Evolutionary conservation across 53 echinoderm and acorn worm species (phyloP), one percentile per base, ranked within the genome.

Genomic region (Astropecten irregularis): DNA sequence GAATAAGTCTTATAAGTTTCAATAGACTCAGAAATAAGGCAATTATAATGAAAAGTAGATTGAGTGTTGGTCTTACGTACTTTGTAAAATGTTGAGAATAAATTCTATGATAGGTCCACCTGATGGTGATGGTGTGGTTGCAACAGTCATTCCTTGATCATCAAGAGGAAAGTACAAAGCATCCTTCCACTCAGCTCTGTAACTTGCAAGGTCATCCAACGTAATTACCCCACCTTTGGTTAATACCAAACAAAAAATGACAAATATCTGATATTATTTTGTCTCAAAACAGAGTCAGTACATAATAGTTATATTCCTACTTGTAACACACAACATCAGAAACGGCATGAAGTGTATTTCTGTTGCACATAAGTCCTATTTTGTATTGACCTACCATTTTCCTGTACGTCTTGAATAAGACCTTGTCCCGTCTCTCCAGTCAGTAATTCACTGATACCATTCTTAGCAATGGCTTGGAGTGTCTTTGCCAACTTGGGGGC

Each of bases 71-170:
- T 8, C 42, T 42, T 6, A 11, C 42, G 42, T 84, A 90, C 93
- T 65, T 66, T 64, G 20, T 69, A 89, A 63, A 23, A 82, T 69
- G 18, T 85, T 91, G 67, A 84, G 14, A n/a, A 93, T 83, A 37
- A 93, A 87, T 29, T 82, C 83, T 1, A 90, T 5, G 16, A 84
- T 49, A 44, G 93, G 83, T 16, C 93, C 93, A 23, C 93, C 88
- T 1, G 87, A 82, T 0, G 93, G 93, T 15, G 40, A 32, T 26
- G 81, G 69, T 18, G 93, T 56, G 1, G 66, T 76, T 32, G 68
- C 11, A 2, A 92, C 28, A 0, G 26, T 86, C 60, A 61, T 44
- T n/a, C n/a, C n/a, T n/a, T n/a, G n/a, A n/a, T n/a, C n/a, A n/a
- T n/a, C 68, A 19, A 92, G 22, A 0, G 67, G 53, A 3, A 73